Percentiles rank a stretch among this genome's conserved stretches.
phyloP scores from a whole-genome alignment of 2,113 vertebrate genomes.

The Promerops cafer region DNA sequence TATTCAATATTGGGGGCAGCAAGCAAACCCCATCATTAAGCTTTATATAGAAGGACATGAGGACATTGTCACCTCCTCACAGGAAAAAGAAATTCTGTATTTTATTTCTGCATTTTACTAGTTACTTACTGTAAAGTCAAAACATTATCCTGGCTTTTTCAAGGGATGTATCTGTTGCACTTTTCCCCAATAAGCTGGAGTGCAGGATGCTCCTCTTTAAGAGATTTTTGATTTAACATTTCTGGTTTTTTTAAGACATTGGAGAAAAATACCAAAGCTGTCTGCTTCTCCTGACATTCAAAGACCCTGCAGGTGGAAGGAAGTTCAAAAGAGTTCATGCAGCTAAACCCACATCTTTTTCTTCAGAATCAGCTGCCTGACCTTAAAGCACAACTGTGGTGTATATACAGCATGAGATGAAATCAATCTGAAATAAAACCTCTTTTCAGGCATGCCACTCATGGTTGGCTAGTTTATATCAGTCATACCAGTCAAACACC shows the following conservation, averaged over 20 bases:
- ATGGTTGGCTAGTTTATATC: not conserved
- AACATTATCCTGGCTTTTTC: not conserved
- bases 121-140: not conserved
- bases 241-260: not conserved
- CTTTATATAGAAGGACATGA: not conserved
- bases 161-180: not conserved
- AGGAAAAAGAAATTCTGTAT: not conserved
- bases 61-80: not conserved
- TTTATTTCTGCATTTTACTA: not conserved
- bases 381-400: not conserved
- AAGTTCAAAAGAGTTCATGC: slow-evolving; percentile 43
- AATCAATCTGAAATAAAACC: slow-evolving; percentile 15
- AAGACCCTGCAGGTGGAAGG: slow-evolving; percentile 21
- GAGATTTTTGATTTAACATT: not conserved
- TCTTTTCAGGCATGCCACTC: not conserved
- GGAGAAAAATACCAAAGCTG: not conserved
- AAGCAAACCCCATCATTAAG: not conserved
- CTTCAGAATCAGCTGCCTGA: not conserved
- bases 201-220: not conserved
- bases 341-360: slow-evolving; percentile 14
- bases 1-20: not conserved
- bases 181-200: not conserved
- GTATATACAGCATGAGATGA: not conserved
- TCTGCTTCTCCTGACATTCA: slow-evolving; percentile 6
- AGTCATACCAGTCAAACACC: not conserved